These are phyloP conservation scores for Zaprionus ornatus DNA, from an alignment of 1,140 invertebrate species.

Conservation along the genomic window DNA sequence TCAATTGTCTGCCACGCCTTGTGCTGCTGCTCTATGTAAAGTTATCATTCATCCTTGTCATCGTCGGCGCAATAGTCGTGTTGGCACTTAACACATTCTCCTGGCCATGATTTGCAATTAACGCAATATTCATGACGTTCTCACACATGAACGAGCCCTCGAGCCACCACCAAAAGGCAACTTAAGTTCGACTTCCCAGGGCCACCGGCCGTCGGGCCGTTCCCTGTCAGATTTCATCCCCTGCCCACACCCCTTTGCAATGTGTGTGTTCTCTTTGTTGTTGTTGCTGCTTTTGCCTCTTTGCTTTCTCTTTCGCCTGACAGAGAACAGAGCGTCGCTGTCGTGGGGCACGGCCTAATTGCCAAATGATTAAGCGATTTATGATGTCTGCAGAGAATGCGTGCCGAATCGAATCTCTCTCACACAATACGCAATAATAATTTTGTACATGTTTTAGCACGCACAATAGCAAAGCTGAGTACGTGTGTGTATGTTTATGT, in stretches of 20 bases:
- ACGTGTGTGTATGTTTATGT: constrained; percentile 10
- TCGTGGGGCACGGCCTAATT: constrained; percentile 71
- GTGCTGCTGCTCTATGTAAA: constrained; percentile 16
- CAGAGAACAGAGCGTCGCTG: constrained; percentile 36
- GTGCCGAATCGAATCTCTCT: constrained; percentile 55
- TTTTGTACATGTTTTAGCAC: constrained; percentile 77
- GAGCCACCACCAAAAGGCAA: constrained; percentile 52
- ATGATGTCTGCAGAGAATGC: constrained; percentile 81
- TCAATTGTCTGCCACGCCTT: constrained; percentile 66
- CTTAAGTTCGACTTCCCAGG: constrained; percentile 48
- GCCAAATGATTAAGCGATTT: constrained; percentile 84
- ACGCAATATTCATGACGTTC: constrained; percentile 83
- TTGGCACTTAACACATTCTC: constrained; percentile 82
- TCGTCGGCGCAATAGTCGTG: constrained; percentile 47
- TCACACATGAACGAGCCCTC: constrained; percentile 73
- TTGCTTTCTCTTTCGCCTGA: constrained; percentile 36
- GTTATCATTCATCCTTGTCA: constrained; percentile 77
- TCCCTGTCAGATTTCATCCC: constrained; percentile 49
- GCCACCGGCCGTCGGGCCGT: not conserved
- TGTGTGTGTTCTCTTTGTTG: constrained; percentile 36
- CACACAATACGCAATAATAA: constrained; percentile 66
- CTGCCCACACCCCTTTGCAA: constrained; percentile 23
- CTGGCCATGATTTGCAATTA: constrained; percentile 83
- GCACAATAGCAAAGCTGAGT: constrained; percentile 58
- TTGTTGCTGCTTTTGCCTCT: constrained; percentile 26